These are phyloP conservation scores for Frankliniella intonsa DNA, from an alignment of 2,888 invertebrate species.

Conservation along the genomic window DNA sequence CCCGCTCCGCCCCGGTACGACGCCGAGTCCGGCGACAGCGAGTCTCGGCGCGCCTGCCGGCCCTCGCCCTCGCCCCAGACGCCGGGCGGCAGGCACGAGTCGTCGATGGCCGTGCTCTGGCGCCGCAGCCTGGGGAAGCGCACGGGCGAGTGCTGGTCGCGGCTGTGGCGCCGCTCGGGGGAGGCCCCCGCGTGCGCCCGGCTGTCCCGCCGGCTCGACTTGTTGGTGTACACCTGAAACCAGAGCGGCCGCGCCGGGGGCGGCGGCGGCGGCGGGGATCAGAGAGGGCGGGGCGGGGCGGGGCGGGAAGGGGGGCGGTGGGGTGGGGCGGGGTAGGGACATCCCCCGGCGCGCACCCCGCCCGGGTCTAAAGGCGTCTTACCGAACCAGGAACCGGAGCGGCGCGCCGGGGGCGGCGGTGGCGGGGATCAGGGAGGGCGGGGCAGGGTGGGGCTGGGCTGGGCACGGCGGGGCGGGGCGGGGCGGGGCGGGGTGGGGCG, in stretches of 20 bases:
- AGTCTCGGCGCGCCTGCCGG: slow-evolving; percentile 59
- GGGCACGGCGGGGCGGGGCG: too few species aligned
- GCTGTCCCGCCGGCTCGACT: slow-evolving; percentile 42
- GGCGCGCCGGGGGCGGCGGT: background rate
- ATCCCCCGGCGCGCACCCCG: too few species aligned
- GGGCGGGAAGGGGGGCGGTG: background rate
- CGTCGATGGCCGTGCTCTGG: slow-evolving; percentile 86
- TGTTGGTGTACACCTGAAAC: slow-evolving; percentile 42
- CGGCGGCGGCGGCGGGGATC: background rate
- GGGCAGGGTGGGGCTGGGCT: too few species aligned
- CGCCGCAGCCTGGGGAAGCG: slow-evolving; percentile 68
- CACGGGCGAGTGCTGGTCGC: slow-evolving; percentile 40
- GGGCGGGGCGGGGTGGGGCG: too few species aligned
- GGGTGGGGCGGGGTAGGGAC: too few species aligned
- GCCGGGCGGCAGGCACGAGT: slow-evolving; percentile 69
- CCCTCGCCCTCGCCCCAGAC: slow-evolving; percentile 47
- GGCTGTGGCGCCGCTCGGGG: slow-evolving; percentile 43
- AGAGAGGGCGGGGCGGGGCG: background rate
- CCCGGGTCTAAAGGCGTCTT: too few species aligned
- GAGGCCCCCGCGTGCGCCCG: slow-evolving; percentile 41
- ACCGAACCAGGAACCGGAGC: too few species aligned
- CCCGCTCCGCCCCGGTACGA: slow-evolving; percentile 63
- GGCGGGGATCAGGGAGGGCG: background rate
- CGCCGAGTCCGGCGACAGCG: slow-evolving; percentile 71
- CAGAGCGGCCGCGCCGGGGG: background rate